Conservation (phyloP, 2,113 vertebrate species). For the Saccopteryx bilineata region DNA sequence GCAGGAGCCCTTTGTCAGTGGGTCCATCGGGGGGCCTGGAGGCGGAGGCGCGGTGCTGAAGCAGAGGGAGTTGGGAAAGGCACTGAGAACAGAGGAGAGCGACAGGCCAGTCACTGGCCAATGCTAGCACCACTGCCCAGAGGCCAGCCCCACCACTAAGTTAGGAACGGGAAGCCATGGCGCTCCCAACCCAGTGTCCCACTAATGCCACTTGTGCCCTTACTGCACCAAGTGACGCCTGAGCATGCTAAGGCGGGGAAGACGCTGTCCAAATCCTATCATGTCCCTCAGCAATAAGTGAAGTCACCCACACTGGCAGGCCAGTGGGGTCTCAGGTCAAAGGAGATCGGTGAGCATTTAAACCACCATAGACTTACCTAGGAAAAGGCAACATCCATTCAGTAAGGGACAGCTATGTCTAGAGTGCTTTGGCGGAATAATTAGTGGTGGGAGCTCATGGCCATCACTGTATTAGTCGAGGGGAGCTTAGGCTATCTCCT, state of each 20-base stretch:
- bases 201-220: accelerated
- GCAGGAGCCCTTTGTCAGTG: slow-evolving; percentile 72
- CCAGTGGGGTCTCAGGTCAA: background rate
- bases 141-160: background rate
- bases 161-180: background rate
- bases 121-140: background rate
- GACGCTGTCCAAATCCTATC: background rate
- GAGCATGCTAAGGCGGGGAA: too few species aligned
- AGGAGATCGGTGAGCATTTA: background rate
- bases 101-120: background rate
- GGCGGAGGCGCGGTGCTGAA: slow-evolving; percentile 66
- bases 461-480: background rate
- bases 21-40: slow-evolving; percentile 78
- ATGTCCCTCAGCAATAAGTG: background rate
- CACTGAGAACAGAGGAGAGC: slow-evolving; percentile 27
- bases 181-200: background rate
- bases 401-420: background rate
- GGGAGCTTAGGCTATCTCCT: background rate
- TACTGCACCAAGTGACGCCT: background rate
- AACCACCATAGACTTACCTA: background rate
- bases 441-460: background rate
- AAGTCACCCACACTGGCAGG: background rate
- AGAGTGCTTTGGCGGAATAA: background rate
- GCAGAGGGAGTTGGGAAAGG: slow-evolving; percentile 61
- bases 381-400: background rate